These are phyloP conservation scores for Chymomyza fuscimana DNA, from an alignment of 2,888 invertebrate species.

Conservation along the genomic window DNA sequence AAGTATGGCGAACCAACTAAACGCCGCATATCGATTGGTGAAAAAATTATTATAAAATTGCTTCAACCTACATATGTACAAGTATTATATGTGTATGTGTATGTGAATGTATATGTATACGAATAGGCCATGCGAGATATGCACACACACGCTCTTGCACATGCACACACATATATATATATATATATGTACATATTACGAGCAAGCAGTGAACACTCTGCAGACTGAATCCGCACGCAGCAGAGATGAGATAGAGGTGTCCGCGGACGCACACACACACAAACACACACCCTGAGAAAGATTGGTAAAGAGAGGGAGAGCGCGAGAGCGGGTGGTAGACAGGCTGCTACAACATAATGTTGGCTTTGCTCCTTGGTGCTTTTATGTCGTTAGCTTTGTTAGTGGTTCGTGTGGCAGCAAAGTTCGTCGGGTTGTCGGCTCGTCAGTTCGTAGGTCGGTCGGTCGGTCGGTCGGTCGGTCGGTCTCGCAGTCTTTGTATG, in stretches of 20 bases:
- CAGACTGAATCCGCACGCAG: not conserved
- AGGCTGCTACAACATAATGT: constrained; percentile 14
- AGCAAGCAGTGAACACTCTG: constrained; percentile 26
- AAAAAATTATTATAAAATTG: constrained; percentile 75
- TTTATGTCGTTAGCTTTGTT: constrained; percentile 53
- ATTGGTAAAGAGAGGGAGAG: not conserved
- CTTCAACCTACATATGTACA: constrained; percentile 69
- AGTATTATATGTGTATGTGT: constrained; percentile 22
- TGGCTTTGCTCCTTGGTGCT: constrained; percentile 1
- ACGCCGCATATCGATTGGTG: constrained; percentile 71
- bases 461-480: constrained; percentile 26
- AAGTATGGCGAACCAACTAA: constrained; percentile 31
- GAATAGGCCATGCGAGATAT: constrained; percentile 50
- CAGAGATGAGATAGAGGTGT: not conserved
- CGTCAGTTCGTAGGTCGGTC: not conserved
- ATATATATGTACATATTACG: constrained; percentile 52
- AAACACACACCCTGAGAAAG: too few species aligned
- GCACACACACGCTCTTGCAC: constrained; percentile 17
- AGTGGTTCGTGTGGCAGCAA: constrained; percentile 25
- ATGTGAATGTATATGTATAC: constrained; percentile 20
- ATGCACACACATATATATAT: constrained; percentile 18
- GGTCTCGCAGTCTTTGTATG: constrained; percentile 23
- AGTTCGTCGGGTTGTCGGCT: constrained; percentile 23
- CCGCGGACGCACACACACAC: not conserved
- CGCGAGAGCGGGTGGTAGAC: not conserved